A percentile compares a stretch with the other conserved stretches of the same genome.
Conservation (phyloP, 2,888 invertebrate genomes). For the Erynnis tages region DNA sequence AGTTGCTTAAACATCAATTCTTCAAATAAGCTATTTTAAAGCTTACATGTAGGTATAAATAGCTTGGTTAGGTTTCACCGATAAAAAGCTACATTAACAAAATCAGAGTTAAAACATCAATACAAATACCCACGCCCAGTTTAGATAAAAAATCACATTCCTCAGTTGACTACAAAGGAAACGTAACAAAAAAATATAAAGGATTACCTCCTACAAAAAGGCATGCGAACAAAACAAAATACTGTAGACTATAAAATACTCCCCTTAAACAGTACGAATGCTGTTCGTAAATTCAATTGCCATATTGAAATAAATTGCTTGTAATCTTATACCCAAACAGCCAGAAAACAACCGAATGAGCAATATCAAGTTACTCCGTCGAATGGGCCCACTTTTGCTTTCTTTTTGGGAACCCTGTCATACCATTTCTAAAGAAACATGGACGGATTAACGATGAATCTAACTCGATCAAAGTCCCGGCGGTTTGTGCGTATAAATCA, state of each 20-base stretch:
- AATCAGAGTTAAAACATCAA: no score
- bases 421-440: slow-evolving; percentile 50
- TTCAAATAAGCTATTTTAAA: no score
- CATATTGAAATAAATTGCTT: slow-evolving; percentile 78
- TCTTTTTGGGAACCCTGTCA: slow-evolving; percentile 57
- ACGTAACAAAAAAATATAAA: slow-evolving; percentile 31
- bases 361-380: slow-evolving; percentile 72
- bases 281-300: slow-evolving; percentile 73
- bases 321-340: slow-evolving; percentile 81
- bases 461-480: slow-evolving; percentile 27
- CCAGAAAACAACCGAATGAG: slow-evolving; percentile 77
- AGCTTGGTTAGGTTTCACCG: no score
- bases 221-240: slow-evolving; percentile 51
- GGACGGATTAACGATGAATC: slow-evolving; percentile 43
- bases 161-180: neutral
- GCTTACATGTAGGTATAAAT: no score
- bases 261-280: slow-evolving; percentile 55
- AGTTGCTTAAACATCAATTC: no score
- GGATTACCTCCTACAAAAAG: slow-evolving; percentile 36
- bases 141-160: no score
- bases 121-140: no score
- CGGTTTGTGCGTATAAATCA: slow-evolving; percentile 37
- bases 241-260: slow-evolving; percentile 54
- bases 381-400: slow-evolving; percentile 59
- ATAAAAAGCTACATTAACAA: no score